These are phyloP conservation scores for Sinohyriopsis cumingii DNA, from an alignment of 2,888 invertebrate genomes.

Conservation along the genomic window DNA sequence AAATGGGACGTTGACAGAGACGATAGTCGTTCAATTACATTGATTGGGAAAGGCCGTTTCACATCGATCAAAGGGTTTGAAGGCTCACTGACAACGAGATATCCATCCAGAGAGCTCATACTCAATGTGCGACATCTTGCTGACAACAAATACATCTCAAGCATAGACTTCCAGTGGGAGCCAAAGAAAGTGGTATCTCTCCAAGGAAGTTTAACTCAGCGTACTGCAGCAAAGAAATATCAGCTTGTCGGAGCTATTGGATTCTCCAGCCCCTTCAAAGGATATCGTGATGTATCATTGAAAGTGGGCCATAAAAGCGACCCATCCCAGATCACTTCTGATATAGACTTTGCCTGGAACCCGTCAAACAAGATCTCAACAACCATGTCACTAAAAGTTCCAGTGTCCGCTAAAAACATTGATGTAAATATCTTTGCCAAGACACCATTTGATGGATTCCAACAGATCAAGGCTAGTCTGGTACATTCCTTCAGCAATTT, in stretches of 20 bases:
- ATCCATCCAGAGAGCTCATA: constrained; percentile 29
- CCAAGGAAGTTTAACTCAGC: too few species aligned
- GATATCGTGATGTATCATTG: constrained; percentile 18
- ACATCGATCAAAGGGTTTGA: constrained; percentile 26
- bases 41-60: constrained; percentile 29
- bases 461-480: constrained; percentile 30
- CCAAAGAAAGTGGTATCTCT: constrained; percentile 27
- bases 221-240: constrained; percentile 14
- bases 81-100: constrained; percentile 30
- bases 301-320: constrained; percentile 31
- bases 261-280: constrained; percentile 34
- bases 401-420: constrained; percentile 35
- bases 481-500: constrained; percentile 30
- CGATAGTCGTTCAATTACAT: constrained; percentile 24
- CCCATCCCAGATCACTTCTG: constrained; percentile 25
- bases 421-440: constrained; percentile 35
- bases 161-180: constrained; percentile 38
- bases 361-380: constrained; percentile 40
- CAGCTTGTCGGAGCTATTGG: constrained; percentile 29
- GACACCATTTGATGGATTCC: constrained; percentile 46
- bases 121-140: constrained; percentile 36
- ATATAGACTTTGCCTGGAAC: constrained; percentile 39
- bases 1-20: constrained; percentile 55
- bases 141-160: constrained; percentile 30
- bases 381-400: constrained; percentile 42